Percentiles rank a stretch among this genome's conserved stretches.
phyloP scores from a whole-genome alignment of 2,113 vertebrate species.

The Lampris megalopsis region DNA sequence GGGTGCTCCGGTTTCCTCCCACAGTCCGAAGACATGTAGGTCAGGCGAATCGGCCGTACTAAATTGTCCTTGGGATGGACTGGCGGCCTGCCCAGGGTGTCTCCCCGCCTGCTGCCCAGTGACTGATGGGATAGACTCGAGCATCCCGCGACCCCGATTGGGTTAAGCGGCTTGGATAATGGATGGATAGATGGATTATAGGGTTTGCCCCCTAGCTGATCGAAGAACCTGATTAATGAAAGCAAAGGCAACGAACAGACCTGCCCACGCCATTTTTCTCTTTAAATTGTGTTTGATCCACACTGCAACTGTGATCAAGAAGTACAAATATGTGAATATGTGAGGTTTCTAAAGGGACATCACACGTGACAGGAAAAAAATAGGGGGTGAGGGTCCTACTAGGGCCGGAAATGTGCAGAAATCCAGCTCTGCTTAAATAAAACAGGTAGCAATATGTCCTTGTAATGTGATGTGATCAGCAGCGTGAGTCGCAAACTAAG shows the following conservation, averaged over 20 bases:
- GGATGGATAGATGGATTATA: too few species aligned
- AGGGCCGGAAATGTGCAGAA: not conserved
- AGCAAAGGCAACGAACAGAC: not conserved
- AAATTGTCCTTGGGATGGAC: too few species aligned
- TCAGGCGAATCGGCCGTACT: too few species aligned
- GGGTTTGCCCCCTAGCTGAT: not conserved
- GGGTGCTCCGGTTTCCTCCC: too few species aligned
- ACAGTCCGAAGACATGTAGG: too few species aligned
- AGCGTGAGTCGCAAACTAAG: not conserved
- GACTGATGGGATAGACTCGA: too few species aligned
- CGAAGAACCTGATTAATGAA: constrained; percentile 5
- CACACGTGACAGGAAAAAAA: constrained; percentile 2
- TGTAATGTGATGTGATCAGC: constrained; percentile 6
- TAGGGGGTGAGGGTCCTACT: not conserved
- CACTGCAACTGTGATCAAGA: constrained; percentile 2
- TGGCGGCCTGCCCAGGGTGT: too few species aligned
- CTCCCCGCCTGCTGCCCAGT: too few species aligned
- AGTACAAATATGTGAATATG: not conserved
- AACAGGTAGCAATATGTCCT: not conserved
- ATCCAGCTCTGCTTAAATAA: not conserved
- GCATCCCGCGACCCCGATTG: too few species aligned
- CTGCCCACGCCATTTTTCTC: not conserved
- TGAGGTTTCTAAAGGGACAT: not conserved
- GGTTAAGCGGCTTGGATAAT: too few species aligned
- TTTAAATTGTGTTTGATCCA: not conserved